Base-by-base conservation (phyloP, 2,113 vertebrate species). In the Lynx canadensis region DNA sequence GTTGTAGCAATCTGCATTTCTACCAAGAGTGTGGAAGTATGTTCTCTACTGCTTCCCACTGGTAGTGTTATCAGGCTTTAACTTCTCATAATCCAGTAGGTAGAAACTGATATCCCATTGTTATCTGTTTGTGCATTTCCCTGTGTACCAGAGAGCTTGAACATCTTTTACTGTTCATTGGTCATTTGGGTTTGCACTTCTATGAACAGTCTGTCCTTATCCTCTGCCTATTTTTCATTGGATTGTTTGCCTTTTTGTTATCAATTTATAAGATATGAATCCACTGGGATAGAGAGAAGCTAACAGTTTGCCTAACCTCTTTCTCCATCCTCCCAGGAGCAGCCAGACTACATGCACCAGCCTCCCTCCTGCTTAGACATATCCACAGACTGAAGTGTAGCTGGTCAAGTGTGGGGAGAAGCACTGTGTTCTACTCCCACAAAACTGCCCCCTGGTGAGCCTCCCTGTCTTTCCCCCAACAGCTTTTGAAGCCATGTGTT, bases 211-310 rank as follows among this genome's bases (percentile, higher is more conserved):
- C 52, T 97, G n/a, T 84, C 60, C 33, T 88, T 82, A 88, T 78
- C 21, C 68, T 68, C 66, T 95, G 89, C 69, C 68, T 50, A 83
- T 78, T 97, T 91, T 92, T 83, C 63, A 71, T 23, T 69, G 48
- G n/a, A 88, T 36, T 31, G 3, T 73, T 96, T 86, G 65, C 65
- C 66, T 91, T 94, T 82, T 94, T 57, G 57, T 57, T 85, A 68
- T 60, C 74, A 80, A 65, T 81, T 60, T 91, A 29, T 63, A 79
- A 82, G 69, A 63, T 57, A 45, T 31, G 19, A 84, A 52, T 63
- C 45, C n/a, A 83, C 88, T 31, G 60, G n/a, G 45, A 23, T 57
- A 92, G 48, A 52, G 25, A 69, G 14, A 52, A 50, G 60, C n/a
- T 83, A 52, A 33, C 41, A 10, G 63, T 60, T 89, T 33, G 25